Conservation (phyloP, 2,113 vertebrate species). For the Pedionomus torquatus region DNA sequence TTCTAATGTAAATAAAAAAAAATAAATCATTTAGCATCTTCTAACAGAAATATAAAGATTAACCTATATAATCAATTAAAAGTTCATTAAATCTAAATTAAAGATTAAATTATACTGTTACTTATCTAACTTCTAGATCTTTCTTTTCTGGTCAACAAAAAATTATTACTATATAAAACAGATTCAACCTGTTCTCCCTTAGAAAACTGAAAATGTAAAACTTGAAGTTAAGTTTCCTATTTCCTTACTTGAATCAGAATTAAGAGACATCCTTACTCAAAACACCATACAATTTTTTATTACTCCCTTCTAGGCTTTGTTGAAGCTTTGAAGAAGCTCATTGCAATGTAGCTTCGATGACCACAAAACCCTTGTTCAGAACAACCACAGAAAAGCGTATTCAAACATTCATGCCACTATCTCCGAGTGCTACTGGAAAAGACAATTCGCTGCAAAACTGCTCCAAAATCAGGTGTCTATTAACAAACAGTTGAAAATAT, state of each 20-base stretch:
- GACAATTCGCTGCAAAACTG: background rate
- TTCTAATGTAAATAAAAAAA: background rate
- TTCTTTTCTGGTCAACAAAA: background rate
- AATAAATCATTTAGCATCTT: background rate
- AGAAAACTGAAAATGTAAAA: background rate
- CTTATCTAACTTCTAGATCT: background rate
- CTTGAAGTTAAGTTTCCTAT: background rate
- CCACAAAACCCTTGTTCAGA: background rate
- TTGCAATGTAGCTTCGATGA: background rate
- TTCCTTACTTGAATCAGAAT: background rate
- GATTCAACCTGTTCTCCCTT: background rate
- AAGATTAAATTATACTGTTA: background rate
- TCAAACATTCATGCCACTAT: background rate
- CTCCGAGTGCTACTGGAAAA: background rate
- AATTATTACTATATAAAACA: background rate
- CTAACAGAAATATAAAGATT: background rate
- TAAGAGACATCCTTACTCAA: background rate
- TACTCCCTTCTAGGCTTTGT: background rate
- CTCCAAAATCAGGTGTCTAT: background rate
- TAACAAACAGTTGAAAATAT: background rate
- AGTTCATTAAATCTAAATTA: background rate
- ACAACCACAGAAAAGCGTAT: background rate
- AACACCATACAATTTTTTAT: background rate
- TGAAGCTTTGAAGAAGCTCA: background rate
- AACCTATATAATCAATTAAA: background rate